Percentiles rank a stretch among this genome's conserved stretches.
Conservation (phyloP, 2,888 invertebrate genomes). For the Mesopsocus fuscifrons region DNA sequence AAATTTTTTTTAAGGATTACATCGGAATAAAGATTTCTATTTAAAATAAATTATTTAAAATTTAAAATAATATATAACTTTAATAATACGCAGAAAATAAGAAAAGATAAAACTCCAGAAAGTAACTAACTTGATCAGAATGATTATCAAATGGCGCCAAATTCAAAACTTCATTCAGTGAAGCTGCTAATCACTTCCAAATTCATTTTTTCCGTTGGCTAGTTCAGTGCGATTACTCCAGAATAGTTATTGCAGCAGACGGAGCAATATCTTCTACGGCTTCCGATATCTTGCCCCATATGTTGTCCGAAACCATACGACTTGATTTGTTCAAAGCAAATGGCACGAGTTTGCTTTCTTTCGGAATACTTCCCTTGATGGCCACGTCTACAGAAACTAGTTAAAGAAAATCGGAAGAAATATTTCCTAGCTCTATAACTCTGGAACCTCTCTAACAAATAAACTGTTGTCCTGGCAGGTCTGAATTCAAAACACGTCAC, state of each 20-base stretch:
- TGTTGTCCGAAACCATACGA: not conserved
- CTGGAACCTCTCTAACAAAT: not conserved
- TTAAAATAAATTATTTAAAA: no score
- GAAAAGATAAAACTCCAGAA: not conserved
- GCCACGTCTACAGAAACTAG: not conserved
- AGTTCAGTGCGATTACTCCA: no score
- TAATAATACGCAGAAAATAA: not conserved
- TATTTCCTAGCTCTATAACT: not conserved
- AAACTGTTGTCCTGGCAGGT: not conserved
- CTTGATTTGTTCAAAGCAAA: not conserved
- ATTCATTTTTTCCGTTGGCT: not conserved
- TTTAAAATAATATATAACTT: no score
- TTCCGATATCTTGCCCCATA: slow-evolving; percentile 8
- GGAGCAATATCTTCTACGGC: slow-evolving; percentile 3
- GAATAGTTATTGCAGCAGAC: not conserved
- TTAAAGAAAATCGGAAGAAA: slow-evolving; percentile 1
- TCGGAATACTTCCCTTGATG: not conserved
- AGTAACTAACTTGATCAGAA: not conserved
- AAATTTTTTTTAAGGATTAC: no score
- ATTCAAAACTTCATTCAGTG: not conserved
- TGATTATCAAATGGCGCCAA: not conserved
- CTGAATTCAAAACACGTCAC: not conserved
- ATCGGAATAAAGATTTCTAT: no score
- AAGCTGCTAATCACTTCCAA: not conserved
- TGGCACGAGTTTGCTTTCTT: not conserved